Evolutionary conservation across 2,797 vertebrate genomes (phyloP), one percentile per base, ranked within the genome.

Genomic region (Strix occidentalis): DNA sequence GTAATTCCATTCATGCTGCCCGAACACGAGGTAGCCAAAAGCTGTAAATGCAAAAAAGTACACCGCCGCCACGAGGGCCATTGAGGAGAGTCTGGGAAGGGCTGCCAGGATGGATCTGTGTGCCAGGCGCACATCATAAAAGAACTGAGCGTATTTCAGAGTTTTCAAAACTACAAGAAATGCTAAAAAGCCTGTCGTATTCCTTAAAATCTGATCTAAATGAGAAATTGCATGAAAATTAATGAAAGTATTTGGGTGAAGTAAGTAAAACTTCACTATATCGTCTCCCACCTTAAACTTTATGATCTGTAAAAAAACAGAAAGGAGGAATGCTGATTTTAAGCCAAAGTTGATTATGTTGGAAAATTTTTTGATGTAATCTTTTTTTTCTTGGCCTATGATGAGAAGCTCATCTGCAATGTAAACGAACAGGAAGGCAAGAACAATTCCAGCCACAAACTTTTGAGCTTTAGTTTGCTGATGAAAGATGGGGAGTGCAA

Each of bases 1-100:
- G 75, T 98, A 98, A 80, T 91, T 91, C 95, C 93, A 92, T 9
- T 98, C 97, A 1, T 98, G 94, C 50, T 98, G 98, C 17, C 98
- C 97, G 8, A 98, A 98, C 5, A 95, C 97, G 33, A 98, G 78
- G 80, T 96, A 97, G 41, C 98, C 98, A 3, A 97, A 96, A 23
- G 92, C 65, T 88, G 72, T 61, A 8, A 96, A 98, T 16, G 89
- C 69, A 15, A 97, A 96, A 48, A 97, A 94, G 37, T 84, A 97
- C 13, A 97, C 17, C 1, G 71, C 63, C 7, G 97, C 78, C 33
- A 97, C 25, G 1, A 98, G 6, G 4, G 96, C 94, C 95, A 97
- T 80, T 21, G 97, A 97, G 70, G 86, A 97, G 78, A 98, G 96
- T 48, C 84, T 80, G 0, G 97, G 96, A 54, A 97, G 90, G 37